Evolutionary conservation across 2,113 vertebrate species (phyloP).

Genomic region (Salvelinus fontinalis): DNA sequence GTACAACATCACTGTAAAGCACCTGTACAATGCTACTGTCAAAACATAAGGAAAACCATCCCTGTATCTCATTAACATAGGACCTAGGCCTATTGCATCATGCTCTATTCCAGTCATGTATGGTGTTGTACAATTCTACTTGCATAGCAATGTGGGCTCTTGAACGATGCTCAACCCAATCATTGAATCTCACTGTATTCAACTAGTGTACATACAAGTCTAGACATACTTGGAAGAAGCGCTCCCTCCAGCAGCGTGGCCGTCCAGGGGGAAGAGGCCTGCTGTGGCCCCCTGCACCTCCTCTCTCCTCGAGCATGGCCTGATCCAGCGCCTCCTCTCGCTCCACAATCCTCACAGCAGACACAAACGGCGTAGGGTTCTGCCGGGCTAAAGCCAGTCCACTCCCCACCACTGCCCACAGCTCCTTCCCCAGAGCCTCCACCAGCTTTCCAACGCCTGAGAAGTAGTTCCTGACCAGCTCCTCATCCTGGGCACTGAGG

Average conservation of each 20-base stretch:
- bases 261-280: constrained; percentile 77
- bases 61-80: no score
- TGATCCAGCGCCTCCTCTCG: constrained; percentile 83
- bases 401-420: constrained; percentile 81
- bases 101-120: not conserved
- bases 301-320: constrained; percentile 68
- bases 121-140: not conserved
- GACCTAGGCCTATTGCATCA: no score
- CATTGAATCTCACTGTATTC: not conserved
- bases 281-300: constrained; percentile 27
- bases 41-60: no score
- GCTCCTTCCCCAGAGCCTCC: constrained; percentile 82
- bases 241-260: constrained; percentile 86
- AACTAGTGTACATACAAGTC: not conserved
- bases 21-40: no score
- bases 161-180: not conserved
- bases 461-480: constrained; percentile 80
- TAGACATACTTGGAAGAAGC: constrained; percentile 77
- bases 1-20: not conserved
- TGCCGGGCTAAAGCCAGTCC: constrained; percentile 79
- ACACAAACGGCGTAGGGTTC: constrained; percentile 88
- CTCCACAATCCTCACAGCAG: constrained; percentile 89
- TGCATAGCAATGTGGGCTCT: not conserved
- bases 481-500: constrained; percentile 62
- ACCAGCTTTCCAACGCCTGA: constrained; percentile 82